Evolutionary conservation across 2,113 vertebrate species (phyloP).

Genomic region (Anoura caudifer): DNA sequence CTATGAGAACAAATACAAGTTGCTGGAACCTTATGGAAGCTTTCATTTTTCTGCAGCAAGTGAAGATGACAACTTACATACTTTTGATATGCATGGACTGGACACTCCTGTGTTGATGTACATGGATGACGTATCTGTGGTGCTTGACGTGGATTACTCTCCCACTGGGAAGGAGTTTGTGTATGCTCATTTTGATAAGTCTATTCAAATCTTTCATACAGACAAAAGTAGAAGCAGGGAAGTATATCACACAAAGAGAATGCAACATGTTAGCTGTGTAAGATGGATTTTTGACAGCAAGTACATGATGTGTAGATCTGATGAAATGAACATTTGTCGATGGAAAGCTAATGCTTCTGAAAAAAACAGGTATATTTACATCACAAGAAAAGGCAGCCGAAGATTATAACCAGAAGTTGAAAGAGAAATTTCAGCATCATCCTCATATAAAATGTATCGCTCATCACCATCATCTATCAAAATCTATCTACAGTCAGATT

Average conservation of each 20-base stretch:
- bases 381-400: conserved; percentile 87
- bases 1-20: conserved; percentile 93
- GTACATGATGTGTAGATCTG: conserved; percentile 94
- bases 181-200: conserved; percentile 97
- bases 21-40: conserved; percentile 99
- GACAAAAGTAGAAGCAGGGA: conserved; percentile 91
- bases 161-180: conserved; percentile 97
- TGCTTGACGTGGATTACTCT: conserved; percentile 95
- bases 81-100: conserved; percentile 93
- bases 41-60: conserved; percentile 93
- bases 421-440: conserved; percentile 94
- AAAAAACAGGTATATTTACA: conserved; percentile 94
- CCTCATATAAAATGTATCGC: conserved; percentile 91
- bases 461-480: conserved; percentile 92
- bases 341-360: conserved; percentile 98
- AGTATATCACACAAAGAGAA: conserved; percentile 96
- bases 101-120: conserved; percentile 87
- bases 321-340: conserved; percentile 98
- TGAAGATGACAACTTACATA: conserved; percentile 97
- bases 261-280: conserved; percentile 96
- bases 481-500: conserved; percentile 87
- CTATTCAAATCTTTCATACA: conserved; percentile 91
- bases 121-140: conserved; percentile 94
- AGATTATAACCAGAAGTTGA: conserved; percentile 94
- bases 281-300: conserved; percentile 96